Base-by-base conservation (phyloP, 2,113 vertebrate genomes). In the Mixornis gularis region DNA sequence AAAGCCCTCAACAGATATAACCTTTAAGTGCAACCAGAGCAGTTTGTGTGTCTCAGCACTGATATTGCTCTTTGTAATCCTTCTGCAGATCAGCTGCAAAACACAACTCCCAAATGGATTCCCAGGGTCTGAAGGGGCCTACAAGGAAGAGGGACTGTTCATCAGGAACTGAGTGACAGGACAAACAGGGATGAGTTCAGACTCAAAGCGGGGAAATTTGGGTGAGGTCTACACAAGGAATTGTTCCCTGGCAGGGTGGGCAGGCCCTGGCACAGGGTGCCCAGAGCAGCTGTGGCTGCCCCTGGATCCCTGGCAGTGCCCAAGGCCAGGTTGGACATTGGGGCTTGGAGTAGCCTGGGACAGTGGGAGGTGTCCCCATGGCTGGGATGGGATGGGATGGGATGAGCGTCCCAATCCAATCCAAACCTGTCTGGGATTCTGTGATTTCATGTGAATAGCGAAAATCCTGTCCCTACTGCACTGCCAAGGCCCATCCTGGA, bases 341-440 rank as follows among this genome's bases (percentile, higher is more conserved):
- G 66, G 19, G 29, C 19, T 58, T 3, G 63, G 80, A 64, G 51
- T 70, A 48, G 14, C 69, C 59, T 74, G 81, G 62, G 7, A 12
- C 41, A 55, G 20, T 26, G 65, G 56, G 0, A 78, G 41, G 25
- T 46, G 84, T 34, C 48, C 64, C 52, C 69, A 34, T 34, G 52
- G 69, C 70, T 12, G 53, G 36, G 53, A 1, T 26, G 55, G 43
- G 27, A 29, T 12, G 53, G 36, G 53, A 1, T 26, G 55, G 43
- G 27, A 29, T 43, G 38, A 52, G 13, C 0, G 17, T 8, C 24
- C 8, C 34, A 36, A 4, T 0, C 29, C 49, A 56, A 18, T 0
- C 40, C 49, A 71, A 13, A 4, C 21, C 30, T 32, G 3, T 5
- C 21, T 71, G 43, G 17, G 12, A 13, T 56, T 13, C 49, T 49